Percentiles rank a stretch among this genome's conserved stretches.
phyloP scores from a whole-genome alignment of 2,888 invertebrate genomes.

The Hyles lineata region DNA sequence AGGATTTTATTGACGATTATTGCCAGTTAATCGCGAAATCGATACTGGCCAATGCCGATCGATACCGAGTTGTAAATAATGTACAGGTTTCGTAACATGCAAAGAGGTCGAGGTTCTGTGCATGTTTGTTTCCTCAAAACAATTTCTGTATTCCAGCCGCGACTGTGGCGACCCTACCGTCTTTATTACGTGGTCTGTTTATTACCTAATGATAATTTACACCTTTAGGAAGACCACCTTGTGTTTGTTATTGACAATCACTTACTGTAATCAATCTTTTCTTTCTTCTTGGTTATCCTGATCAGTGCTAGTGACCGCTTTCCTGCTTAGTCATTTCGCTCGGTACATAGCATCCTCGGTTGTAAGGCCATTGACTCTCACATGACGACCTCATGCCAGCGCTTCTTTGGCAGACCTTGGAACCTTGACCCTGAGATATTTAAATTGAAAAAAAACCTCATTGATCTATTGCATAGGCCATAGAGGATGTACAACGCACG shows the following conservation, averaged over 20 bases:
- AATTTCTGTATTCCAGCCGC: conserved; percentile 68
- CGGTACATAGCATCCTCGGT: no score
- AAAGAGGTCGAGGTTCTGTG: conserved; percentile 75
- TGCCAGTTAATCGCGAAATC: neutral
- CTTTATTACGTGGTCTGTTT: conserved; percentile 70
- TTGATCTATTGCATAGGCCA: no score
- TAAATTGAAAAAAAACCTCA: no score
- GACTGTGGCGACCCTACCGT: conserved; percentile 63
- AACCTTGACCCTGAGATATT: no score
- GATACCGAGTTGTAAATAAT: conserved; percentile 29
- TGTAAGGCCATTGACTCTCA: no score
- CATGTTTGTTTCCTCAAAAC: conserved; percentile 72
- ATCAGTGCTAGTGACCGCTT: neutral
- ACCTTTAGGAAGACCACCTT: conserved; percentile 38
- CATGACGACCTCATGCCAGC: no score
- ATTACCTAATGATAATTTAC: conserved; percentile 68
- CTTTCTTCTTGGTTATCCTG: neutral
- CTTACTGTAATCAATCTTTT: neutral
- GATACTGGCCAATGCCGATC: conserved; percentile 8
- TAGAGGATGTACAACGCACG: no score
- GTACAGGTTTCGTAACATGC: conserved; percentile 61
- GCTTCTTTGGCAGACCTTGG: no score
- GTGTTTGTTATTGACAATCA: neutral
- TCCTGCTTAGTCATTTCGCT: no score
- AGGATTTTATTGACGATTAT: neutral